These are phyloP conservation scores for Apis cerana DNA, from an alignment of 1,140 invertebrate species.

Conservation along the genomic window DNA sequence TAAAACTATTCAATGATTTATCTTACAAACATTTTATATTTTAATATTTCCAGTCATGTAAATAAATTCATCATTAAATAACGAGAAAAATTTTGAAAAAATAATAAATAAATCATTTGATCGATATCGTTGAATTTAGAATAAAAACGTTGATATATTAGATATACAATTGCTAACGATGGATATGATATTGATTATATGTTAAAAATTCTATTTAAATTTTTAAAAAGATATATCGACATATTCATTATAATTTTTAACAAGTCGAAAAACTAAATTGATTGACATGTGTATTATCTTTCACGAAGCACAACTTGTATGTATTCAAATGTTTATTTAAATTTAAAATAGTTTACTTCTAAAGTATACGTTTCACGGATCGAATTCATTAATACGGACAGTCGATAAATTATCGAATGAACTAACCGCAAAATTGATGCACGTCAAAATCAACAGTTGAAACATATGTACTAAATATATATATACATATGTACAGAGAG, in stretches of 20 bases:
- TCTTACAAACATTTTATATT: constrained; percentile 8
- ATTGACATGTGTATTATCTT: no score
- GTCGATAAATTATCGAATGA: constrained; percentile 3
- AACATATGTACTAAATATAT: background rate
- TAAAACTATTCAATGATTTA: constrained; percentile 17
- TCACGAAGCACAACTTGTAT: no score
- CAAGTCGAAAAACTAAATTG: no score
- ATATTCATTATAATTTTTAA: no score
- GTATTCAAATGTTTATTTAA: background rate
- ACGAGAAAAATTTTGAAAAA: background rate
- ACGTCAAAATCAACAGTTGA: background rate
- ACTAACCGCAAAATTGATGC: background rate
- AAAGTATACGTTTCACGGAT: background rate
- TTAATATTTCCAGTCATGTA: background rate
- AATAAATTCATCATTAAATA: constrained; percentile 11
- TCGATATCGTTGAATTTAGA: background rate
- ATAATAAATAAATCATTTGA: background rate
- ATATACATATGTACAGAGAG: background rate
- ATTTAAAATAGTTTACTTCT: no score
- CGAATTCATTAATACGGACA: constrained; percentile 18
- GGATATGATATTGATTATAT: no score
- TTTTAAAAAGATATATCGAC: no score
- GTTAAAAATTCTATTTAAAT: no score
- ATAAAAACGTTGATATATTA: background rate
- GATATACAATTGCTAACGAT: background rate